Base-by-base conservation (phyloP, 2,113 vertebrate species). In the Bettongia penicillata region DNA sequence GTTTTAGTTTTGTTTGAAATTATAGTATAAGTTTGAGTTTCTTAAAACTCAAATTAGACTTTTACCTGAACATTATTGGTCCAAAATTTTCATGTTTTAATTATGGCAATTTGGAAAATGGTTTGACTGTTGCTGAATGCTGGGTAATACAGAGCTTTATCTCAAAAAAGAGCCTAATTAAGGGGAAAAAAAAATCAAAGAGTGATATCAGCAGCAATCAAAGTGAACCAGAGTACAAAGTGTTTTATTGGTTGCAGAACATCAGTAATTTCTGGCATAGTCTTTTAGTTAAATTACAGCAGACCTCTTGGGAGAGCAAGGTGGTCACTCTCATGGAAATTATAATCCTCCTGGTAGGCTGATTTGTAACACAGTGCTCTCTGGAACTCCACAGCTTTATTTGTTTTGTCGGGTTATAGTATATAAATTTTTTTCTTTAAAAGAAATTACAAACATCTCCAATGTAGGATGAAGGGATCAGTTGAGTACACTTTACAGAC, bases 131-230 rank as follows among this genome's bases (percentile, higher is more conserved):
- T 98, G 97, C 97, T 97, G 97, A 92, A 92, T 93, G 89, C 94
- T 98, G 77, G 94, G 57, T 97, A 96, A 97, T 68, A 93, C 68
- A 95, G 90, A 91, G 84, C 93, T 98, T 98, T 98, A 95, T 98
- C 97, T 98, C 93, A 96, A 94, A 96, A 94, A 96, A 91, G 97
- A 96, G 94, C 95, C 96, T 97, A 97, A 98, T 98, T 97, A 96
- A 98, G 95, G 96, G 8, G 90, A 91, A 3, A 48, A 91, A 3
- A 48, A 48, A 94, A 96, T 90, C 61, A 94, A 94, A 96, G 89
- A 53, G 24, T 98, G 94, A 95, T 98, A 96, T 98, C 98, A 98
- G 92, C 84, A 61, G 97, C 95, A 98, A 97, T 95, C 94, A 97
- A 0, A 0, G 94, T 98, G 93, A 98, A 96, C 61, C 47, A 98